These are phyloP conservation scores for Eclectus roratus DNA, from an alignment of 2,113 vertebrate species.

Conservation along the genomic window DNA sequence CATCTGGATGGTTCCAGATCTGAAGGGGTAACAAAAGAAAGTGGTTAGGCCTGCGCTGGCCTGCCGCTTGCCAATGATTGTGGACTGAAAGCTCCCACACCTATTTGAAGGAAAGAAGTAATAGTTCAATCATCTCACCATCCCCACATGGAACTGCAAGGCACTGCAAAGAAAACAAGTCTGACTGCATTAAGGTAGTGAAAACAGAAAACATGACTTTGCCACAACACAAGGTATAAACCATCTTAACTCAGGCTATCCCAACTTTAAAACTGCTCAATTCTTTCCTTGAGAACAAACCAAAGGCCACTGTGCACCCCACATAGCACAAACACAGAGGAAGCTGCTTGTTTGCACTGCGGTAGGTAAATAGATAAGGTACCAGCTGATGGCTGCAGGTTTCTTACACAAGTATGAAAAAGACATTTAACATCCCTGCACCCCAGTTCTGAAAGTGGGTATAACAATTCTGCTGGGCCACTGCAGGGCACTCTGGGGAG, in stretches of 20 bases:
- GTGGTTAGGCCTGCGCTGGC: neutral
- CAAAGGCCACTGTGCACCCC: neutral
- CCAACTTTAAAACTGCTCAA: neutral
- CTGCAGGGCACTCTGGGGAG: neutral
- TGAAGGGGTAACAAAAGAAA: slow-evolving; percentile 50
- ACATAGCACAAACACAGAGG: neutral
- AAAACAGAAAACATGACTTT: neutral
- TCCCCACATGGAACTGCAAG: neutral
- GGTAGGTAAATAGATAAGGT: neutral
- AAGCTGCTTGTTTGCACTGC: neutral
- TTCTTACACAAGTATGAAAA: neutral
- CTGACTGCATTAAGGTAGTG: neutral
- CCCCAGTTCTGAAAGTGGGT: neutral
- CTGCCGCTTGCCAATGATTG: neutral
- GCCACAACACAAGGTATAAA: neutral
- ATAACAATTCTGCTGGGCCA: neutral
- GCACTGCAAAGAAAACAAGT: neutral
- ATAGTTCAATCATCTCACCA: neutral
- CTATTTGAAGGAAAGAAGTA: neutral
- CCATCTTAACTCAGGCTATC: neutral
- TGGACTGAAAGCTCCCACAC: neutral
- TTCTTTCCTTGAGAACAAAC: neutral
- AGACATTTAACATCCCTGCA: neutral
- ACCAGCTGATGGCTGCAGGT: neutral
- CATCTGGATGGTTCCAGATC: slow-evolving; percentile 99